phyloP scores from a whole-genome alignment of 2,113 vertebrate genomes.

The Microtus ochrogaster region DNA sequence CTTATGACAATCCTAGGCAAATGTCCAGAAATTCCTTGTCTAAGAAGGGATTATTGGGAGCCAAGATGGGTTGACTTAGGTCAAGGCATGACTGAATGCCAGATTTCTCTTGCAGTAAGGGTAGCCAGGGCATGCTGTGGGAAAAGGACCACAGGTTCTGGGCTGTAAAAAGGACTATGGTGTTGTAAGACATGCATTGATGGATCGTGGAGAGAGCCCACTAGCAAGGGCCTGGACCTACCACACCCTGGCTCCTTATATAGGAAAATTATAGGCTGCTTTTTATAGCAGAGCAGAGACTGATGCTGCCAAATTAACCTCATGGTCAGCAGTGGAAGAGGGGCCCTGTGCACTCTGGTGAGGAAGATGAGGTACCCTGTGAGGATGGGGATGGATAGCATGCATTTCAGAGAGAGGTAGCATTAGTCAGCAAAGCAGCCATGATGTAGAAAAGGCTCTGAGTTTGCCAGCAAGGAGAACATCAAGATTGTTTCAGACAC shows the following conservation, averaged over 20 bases:
- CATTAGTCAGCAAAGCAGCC: not conserved
- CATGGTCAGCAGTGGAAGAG: not conserved
- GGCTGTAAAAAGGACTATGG: conserved; percentile 53
- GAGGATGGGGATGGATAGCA: rapidly evolving
- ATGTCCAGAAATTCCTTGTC: conserved; percentile 78
- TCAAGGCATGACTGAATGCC: conserved; percentile 62
- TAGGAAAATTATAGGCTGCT: conserved; percentile 2
- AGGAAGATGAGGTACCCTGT: not conserved
- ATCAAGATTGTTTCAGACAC: not conserved
- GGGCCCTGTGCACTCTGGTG: not conserved
- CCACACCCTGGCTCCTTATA: conserved; percentile 9
- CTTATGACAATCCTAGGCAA: conserved; percentile 73
- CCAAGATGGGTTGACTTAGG: conserved; percentile 65
- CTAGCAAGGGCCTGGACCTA: not conserved
- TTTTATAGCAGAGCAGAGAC: conserved; percentile 12
- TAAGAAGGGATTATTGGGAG: conserved; percentile 76
- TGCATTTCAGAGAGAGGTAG: not conserved
- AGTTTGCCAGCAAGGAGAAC: not conserved
- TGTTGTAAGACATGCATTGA: conserved; percentile 1
- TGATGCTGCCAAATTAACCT: not conserved
- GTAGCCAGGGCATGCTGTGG: conserved; percentile 18
- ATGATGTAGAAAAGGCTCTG: not conserved
- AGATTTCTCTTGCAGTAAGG: conserved; percentile 51
- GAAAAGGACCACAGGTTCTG: conserved; percentile 47
- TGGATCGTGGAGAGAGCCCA: not conserved